Conservation (phyloP, 2,113 vertebrate species). For the Sialia sialis region DNA sequence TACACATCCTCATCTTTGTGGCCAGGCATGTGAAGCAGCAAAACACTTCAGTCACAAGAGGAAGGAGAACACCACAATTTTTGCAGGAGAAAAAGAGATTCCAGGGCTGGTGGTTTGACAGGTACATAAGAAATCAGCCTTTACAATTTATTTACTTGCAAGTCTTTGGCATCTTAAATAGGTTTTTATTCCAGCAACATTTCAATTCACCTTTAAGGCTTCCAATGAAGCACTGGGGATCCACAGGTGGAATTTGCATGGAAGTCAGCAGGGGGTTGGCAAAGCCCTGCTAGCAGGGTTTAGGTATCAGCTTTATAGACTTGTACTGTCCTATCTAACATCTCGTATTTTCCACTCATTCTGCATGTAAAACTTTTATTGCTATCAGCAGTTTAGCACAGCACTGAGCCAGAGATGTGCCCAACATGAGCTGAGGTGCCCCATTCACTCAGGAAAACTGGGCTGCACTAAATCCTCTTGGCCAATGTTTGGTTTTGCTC, state of each 20-base stretch:
- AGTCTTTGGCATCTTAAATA: constrained; percentile 24
- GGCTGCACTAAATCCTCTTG: not conserved
- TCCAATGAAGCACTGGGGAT: not conserved
- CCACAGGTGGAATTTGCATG: not conserved
- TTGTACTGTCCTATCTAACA: constrained; percentile 1
- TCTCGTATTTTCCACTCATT: constrained; percentile 28
- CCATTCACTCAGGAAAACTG: not conserved
- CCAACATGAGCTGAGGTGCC: not conserved
- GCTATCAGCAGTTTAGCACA: not conserved
- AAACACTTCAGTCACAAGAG: not conserved
- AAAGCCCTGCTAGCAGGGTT: not conserved
- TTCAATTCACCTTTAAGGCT: not conserved
- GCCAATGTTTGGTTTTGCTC: not conserved
- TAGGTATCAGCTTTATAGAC: constrained; percentile 14
- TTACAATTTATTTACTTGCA: constrained; percentile 7
- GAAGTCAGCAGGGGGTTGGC: not conserved
- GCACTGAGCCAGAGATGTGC: not conserved
- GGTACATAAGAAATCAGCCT: not conserved
- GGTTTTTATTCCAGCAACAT: not conserved
- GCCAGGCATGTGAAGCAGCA: not conserved
- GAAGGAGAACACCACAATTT: not conserved
- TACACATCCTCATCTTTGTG: not conserved
- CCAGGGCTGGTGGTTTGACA: not conserved
- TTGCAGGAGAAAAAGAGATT: not conserved
- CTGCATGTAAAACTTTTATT: constrained; percentile 28